Evolutionary conservation across 2,888 invertebrate species (phyloP).

Genomic region (Lasioglossum lativentre): DNA sequence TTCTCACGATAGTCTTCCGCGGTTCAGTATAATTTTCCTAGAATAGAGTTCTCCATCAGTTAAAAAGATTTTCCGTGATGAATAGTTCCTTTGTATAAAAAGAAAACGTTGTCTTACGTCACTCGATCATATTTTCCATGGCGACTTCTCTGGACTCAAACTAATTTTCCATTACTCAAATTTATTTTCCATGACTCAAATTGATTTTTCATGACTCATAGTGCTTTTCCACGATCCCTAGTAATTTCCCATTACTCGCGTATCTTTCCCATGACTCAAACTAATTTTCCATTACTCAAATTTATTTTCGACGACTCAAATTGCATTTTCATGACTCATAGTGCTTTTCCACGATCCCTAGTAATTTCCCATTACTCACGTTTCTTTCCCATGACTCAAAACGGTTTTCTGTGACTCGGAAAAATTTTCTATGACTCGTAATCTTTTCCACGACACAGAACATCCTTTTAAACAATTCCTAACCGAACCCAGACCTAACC

Average conservation of each 20-base stretch:
- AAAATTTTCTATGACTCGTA: too few species aligned
- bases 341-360: too few species aligned
- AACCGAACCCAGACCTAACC: background rate
- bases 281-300: background rate
- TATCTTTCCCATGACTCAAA: too few species aligned
- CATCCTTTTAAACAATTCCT: background rate
- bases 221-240: too few species aligned
- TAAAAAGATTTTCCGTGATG: background rate
- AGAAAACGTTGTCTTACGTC: background rate
- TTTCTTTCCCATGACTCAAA: too few species aligned
- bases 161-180: background rate
- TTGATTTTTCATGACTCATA: background rate
- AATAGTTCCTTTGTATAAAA: background rate
- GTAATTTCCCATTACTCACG: too few species aligned
- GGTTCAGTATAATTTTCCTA: background rate
- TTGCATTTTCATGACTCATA: background rate
- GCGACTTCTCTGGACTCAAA: background rate
- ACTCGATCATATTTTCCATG: background rate
- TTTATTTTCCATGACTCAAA: background rate
- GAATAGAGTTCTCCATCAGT: background rate
- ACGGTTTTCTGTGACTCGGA: too few species aligned
- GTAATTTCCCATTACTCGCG: too few species aligned
- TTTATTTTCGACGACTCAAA: background rate
- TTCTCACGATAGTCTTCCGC: background rate
- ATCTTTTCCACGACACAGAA: too few species aligned